phyloP scores from a whole-genome alignment of 2,888 invertebrate species.

The Operophtera brumata region DNA sequence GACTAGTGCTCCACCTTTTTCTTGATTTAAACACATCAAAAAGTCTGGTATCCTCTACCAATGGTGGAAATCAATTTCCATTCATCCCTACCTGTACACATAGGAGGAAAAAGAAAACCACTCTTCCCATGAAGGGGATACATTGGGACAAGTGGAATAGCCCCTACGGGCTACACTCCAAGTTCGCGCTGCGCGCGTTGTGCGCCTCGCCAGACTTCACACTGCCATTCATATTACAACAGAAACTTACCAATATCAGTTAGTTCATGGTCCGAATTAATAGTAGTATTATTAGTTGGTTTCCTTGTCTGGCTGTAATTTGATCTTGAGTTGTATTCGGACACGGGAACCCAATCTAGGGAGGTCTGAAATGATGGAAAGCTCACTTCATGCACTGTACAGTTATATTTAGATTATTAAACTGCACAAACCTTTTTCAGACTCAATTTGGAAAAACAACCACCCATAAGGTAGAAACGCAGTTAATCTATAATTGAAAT shows the following conservation, averaged over 20 bases:
- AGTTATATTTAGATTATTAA: slow-evolving; percentile 2
- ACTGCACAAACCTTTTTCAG: slow-evolving; percentile 62
- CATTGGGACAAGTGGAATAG: no score
- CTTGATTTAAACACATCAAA: no score
- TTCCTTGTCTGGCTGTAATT: slow-evolving; percentile 75
- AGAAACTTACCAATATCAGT: slow-evolving; percentile 69
- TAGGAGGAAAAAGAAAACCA: no score
- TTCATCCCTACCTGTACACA: no score
- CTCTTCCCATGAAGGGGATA: no score
- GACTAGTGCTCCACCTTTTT: no score
- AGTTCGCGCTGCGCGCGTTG: no score
- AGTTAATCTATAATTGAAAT: slow-evolving; percentile 10
- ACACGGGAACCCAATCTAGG: slow-evolving; percentile 78
- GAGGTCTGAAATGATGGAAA: slow-evolving; percentile 64
- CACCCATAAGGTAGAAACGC: slow-evolving; percentile 62
- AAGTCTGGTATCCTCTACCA: no score
- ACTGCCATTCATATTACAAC: no score
- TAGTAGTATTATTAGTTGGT: slow-evolving; percentile 67
- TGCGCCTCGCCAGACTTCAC: no score
- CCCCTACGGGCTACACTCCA: no score
- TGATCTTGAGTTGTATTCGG: slow-evolving; percentile 73
- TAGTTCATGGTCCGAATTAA: slow-evolving; percentile 73
- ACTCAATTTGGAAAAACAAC: slow-evolving; percentile 75
- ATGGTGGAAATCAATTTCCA: no score
- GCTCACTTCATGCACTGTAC: slow-evolving; percentile 8